phyloP scores from a whole-genome alignment of 2,113 vertebrate species.

The Hydropotes inermis region DNA sequence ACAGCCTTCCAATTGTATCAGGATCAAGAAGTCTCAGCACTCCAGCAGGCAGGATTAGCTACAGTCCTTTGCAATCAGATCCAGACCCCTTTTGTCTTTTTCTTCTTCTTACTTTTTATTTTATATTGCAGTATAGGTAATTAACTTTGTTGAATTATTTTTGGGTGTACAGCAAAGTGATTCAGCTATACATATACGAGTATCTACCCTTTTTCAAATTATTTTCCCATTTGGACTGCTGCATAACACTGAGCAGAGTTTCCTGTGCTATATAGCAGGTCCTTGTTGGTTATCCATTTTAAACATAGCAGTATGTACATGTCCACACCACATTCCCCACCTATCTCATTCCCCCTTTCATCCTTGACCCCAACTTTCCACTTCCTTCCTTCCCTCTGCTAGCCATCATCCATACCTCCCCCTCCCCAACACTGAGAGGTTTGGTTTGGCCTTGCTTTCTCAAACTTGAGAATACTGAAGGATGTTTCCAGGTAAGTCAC shows the following conservation, averaged over 20 bases:
- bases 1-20: conserved; percentile 54
- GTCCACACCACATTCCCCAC: not conserved
- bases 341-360: not conserved
- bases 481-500: conserved; percentile 4
- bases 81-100: not conserved
- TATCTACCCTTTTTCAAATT: not conserved
- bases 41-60: not conserved
- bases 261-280: not conserved
- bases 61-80: not conserved
- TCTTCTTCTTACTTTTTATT: not conserved
- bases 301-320: not conserved
- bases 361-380: not conserved
- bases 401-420: not conserved
- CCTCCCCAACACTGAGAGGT: not conserved
- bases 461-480: not conserved
- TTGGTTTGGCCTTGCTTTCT: conserved; percentile 12
- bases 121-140: not conserved
- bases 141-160: not conserved
- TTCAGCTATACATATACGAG: not conserved
- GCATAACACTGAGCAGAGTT: not conserved
- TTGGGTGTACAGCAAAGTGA: not conserved
- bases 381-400: not conserved
- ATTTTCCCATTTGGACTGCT: not conserved
- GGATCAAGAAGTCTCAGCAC: conserved; percentile 30
- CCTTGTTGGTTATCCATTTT: not conserved